Conservation (phyloP, 2,797 vertebrate species). For the Orestias chungarensis region DNA sequence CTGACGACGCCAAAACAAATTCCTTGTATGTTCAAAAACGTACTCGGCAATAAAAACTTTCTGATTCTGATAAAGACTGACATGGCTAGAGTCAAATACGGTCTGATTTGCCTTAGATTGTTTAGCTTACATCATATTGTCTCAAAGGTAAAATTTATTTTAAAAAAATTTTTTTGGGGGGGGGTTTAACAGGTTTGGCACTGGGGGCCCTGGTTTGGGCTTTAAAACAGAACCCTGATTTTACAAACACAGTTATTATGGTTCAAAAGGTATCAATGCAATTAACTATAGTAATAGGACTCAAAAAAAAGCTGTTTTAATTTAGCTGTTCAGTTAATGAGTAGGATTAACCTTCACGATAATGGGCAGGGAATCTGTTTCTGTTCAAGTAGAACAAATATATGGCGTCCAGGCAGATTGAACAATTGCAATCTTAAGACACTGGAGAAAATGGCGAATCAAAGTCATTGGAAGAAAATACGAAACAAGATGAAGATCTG, state of each 20-base stretch:
- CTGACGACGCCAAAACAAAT: too few species aligned
- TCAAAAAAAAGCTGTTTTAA: not conserved
- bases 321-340: not conserved
- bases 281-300: not conserved
- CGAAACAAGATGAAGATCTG: not conserved
- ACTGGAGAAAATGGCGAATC: not conserved
- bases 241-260: not conserved
- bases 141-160: not conserved
- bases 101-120: not conserved
- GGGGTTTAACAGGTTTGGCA: not conserved
- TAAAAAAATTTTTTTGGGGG: too few species aligned
- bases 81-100: not conserved
- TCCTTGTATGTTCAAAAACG: too few species aligned
- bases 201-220: not conserved
- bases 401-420: not conserved
- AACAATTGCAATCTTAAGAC: not conserved
- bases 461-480: not conserved
- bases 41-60: too few species aligned
- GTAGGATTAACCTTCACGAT: not conserved
- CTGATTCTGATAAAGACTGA: too few species aligned
- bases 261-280: not conserved
- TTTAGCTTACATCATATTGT: not conserved
- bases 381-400: not conserved
- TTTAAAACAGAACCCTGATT: not conserved
- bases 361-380: not conserved